Evolutionary conservation across 2,797 vertebrate genomes (phyloP), one percentile per base, ranked within the genome.

Genomic region (Eupleurogrammus muticus): DNA sequence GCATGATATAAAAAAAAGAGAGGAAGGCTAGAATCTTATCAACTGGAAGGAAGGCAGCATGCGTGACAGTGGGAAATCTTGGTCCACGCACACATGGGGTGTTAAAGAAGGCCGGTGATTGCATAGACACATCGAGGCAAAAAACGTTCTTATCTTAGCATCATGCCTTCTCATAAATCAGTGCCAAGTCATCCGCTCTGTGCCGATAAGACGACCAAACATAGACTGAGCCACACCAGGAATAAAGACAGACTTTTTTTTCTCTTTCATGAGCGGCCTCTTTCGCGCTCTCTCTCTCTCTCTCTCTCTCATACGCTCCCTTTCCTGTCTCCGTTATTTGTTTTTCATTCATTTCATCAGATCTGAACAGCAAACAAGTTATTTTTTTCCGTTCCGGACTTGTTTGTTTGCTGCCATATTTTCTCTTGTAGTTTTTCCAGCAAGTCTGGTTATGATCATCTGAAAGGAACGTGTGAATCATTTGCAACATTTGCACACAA

Each of bases 121-220:
- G 80, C 73, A 75, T 53, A 66, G 74, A 79, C 81, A 72, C 85
- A 83, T 70, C 46, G 69, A 87, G 80, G 77, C 79, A 80, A 77
- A 87, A 83, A 87, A 80, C 34, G 64, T 42, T 78, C 89, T 90
- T 91, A 93, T 92, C 90, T 78, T 66, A 56, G 75, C 49, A 58
- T 90, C 87, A 85, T 83, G 82, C 87, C 82, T 84, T 56, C 60
- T 89, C 85, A 85, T 88, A 86, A 90, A 87, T 92, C 87, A 83
- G 61, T 24, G 74, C 81, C 71, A 57, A 66, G 79, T 87, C 81
- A 82, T 89, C 83, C 83, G 75, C 77, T 88, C 56, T 66, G 83
- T 64, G 63, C 79, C 66, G 91, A 92, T 90, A 92, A 93, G 87
- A 56, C 74, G 72, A 36, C 70, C 84, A 81, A 87, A 86, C 70